Conservation (phyloP, 2,797 vertebrate genomes). For the Leptoclinus maculatus region DNA sequence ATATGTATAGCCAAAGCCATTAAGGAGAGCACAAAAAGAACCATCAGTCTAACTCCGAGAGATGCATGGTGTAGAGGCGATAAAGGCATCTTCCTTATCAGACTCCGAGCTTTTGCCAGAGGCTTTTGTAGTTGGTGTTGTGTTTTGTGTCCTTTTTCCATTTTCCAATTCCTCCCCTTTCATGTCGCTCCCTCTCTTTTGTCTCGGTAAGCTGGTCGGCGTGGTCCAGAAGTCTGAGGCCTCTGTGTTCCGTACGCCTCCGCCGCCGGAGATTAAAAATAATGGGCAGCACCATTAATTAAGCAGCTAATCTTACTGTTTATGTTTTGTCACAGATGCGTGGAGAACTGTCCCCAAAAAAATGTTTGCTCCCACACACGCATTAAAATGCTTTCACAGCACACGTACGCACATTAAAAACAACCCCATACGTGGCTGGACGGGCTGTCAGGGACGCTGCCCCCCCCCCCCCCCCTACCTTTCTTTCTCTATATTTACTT, state of each 20-base stretch:
- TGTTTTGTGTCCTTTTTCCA: slow-evolving; percentile 67
- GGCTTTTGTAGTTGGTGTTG: slow-evolving; percentile 73
- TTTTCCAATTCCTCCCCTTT: slow-evolving; percentile 75
- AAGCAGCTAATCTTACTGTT: slow-evolving; percentile 79
- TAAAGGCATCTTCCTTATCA: slow-evolving; percentile 79
- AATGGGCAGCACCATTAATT: slow-evolving; percentile 82
- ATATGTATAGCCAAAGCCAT: slow-evolving; percentile 69
- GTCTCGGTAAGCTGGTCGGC: slow-evolving; percentile 70
- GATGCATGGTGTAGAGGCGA: slow-evolving; percentile 62
- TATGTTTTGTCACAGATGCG: slow-evolving; percentile 71
- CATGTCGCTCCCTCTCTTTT: slow-evolving; percentile 60
- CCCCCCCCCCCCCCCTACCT: neutral
- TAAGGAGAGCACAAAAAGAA: slow-evolving; percentile 63
- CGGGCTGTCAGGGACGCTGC: slow-evolving; percentile 26
- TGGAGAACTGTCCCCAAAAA: slow-evolving; percentile 38
- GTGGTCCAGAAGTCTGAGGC: slow-evolving; percentile 68
- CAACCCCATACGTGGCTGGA: slow-evolving; percentile 22
- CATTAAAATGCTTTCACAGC: slow-evolving; percentile 19
- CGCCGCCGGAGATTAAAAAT: slow-evolving; percentile 78
- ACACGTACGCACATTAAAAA: slow-evolving; percentile 11
- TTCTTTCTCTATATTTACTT: slow-evolving; percentile 45
- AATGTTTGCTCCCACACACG: slow-evolving; percentile 22
- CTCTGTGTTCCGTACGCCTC: slow-evolving; percentile 72
- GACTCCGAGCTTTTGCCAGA: slow-evolving; percentile 63
- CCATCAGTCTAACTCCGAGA: slow-evolving; percentile 55